These are phyloP conservation scores for Phasianus colchicus DNA, from an alignment of 2,113 vertebrate species.

Conservation along the genomic window DNA sequence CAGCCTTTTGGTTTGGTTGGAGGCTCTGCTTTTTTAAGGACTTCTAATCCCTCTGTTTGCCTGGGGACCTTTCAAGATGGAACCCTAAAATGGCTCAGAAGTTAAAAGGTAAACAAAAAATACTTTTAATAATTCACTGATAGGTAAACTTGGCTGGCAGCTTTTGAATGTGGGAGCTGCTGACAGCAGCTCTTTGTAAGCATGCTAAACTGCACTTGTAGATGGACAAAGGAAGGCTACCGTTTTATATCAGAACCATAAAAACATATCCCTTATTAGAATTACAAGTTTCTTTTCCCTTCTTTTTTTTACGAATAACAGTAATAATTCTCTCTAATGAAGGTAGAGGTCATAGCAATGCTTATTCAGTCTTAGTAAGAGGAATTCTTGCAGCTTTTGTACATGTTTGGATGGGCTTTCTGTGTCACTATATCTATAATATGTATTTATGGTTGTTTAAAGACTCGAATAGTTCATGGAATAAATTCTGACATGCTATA, in stretches of 20 bases:
- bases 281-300: neutral
- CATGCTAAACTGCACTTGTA: neutral
- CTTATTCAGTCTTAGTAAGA: constrained; percentile 1
- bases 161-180: neutral
- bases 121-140: neutral
- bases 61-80: neutral
- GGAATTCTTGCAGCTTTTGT: neutral
- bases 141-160: neutral
- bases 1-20: neutral
- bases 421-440: constrained; percentile 5
- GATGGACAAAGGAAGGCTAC: neutral
- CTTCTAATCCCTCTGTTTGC: rapidly evolving
- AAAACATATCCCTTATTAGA: neutral
- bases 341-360: neutral
- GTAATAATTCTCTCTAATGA: constrained; percentile 18
- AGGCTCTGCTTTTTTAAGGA: neutral
- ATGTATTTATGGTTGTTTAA: constrained; percentile 23
- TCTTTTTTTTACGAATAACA: neutral
- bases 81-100: neutral
- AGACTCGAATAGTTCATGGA: constrained; percentile 3
- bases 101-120: neutral
- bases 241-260: neutral
- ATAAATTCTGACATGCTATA: constrained; percentile 17
- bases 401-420: neutral
- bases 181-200: neutral